A percentile compares a stretch with the other conserved stretches of the same genome.
phyloP scores from a whole-genome alignment of 2,797 vertebrate species.

The Knipowitschia caucasica region DNA sequence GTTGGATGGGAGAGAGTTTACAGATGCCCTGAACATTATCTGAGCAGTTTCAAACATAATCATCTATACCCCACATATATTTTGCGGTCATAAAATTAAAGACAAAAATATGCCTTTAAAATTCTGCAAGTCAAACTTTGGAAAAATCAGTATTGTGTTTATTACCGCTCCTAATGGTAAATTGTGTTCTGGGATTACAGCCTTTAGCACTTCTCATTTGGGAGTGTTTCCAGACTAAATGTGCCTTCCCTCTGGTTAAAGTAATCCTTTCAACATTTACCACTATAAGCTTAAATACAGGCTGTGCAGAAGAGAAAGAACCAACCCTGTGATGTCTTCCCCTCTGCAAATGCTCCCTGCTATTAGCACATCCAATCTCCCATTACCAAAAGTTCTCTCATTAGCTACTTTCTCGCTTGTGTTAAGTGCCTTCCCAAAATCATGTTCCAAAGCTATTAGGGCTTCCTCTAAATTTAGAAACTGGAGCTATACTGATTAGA shows the following conservation, averaged over 20 bases:
- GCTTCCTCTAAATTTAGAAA: background rate
- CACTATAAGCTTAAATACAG: background rate
- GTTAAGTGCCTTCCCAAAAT: slow-evolving; percentile 6
- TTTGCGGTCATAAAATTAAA: no score
- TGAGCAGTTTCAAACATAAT: no score
- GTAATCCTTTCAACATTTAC: background rate
- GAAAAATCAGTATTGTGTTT: no score
- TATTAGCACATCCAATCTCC: slow-evolving; percentile 8
- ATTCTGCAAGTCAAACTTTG: no score
- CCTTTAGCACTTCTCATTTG: slow-evolving; percentile 9
- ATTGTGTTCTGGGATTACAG: background rate
- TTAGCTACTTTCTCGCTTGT: background rate
- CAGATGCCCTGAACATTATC: no score
- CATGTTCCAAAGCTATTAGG: background rate
- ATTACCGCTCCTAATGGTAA: background rate
- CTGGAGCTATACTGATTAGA: background rate
- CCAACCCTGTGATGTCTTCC: background rate
- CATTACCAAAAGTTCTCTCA: slow-evolving; percentile 6
- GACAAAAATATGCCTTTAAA: no score
- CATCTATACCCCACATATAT: no score
- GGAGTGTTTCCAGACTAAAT: background rate
- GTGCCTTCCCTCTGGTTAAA: background rate
- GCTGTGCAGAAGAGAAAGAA: background rate
- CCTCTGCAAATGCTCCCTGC: background rate
- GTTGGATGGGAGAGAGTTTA: no score